phyloP scores from a whole-genome alignment of 1,140 invertebrate genomes.

The Lepidotrigona ventralis region DNA sequence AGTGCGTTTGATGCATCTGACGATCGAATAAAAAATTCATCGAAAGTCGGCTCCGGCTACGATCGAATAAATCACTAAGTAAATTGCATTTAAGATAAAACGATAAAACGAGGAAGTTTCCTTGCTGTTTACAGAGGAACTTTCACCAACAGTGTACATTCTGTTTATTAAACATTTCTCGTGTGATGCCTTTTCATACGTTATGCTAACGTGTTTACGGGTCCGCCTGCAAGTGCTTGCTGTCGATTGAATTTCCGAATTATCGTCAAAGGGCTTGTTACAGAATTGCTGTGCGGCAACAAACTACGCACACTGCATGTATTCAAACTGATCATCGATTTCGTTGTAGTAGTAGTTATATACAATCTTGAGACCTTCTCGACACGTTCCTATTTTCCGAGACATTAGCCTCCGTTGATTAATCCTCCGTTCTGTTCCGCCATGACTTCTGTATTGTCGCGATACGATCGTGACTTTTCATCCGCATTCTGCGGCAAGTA shows the following conservation, averaged over 20 bases:
- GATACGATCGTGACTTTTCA: not conserved
- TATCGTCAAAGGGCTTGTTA: constrained; percentile 44
- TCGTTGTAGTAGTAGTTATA: not conserved
- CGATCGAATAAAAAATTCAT: not conserved
- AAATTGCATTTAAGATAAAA: constrained; percentile 10
- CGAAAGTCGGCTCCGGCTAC: not conserved
- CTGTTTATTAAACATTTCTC: not conserved
- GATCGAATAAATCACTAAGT: not conserved
- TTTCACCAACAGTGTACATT: not conserved
- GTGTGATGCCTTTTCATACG: constrained; percentile 17
- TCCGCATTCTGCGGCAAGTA: not conserved
- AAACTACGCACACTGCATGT: not conserved
- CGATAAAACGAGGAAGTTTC: not conserved
- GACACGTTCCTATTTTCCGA: too few relatives aligned
- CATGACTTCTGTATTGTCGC: not conserved
- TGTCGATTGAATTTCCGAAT: constrained; percentile 43
- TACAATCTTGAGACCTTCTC: not conserved
- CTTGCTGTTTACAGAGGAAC: not conserved
- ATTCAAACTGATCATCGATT: not conserved
- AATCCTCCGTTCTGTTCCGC: not conserved
- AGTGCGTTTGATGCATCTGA: not conserved
- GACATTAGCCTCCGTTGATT: not conserved
- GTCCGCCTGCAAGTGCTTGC: not conserved
- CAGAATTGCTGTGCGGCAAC: not conserved
- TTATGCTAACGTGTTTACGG: not conserved